Conservation (phyloP, 1,140 invertebrate species). For the Drosophila ercepeae region DNA sequence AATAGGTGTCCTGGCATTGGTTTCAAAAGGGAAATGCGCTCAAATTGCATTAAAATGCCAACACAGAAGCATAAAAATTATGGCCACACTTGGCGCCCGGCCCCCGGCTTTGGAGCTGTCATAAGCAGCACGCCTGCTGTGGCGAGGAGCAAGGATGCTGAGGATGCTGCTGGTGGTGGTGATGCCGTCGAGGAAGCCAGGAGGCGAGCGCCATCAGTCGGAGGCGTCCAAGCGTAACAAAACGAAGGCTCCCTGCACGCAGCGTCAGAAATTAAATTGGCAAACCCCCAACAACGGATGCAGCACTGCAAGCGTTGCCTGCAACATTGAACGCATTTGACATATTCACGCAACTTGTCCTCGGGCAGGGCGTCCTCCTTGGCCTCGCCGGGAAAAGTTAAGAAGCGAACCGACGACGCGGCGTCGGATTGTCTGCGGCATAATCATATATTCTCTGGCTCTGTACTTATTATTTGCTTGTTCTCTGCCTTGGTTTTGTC, state of each 20-base stretch:
- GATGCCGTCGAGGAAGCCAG: background rate
- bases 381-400: constrained; percentile 4
- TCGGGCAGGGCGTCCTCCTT: constrained; percentile 34
- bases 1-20: constrained; percentile 82
- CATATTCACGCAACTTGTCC: constrained; percentile 75
- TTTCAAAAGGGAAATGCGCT: constrained; percentile 81
- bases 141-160: constrained; percentile 31
- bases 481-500: constrained; percentile 20
- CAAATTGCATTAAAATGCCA: constrained; percentile 81
- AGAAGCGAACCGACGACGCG: constrained; percentile 21
- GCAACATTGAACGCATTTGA: constrained; percentile 81
- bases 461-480: constrained; percentile 76
- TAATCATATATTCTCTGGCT: constrained; percentile 76
- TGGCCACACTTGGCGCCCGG: constrained; percentile 70
- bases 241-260: constrained; percentile 72
- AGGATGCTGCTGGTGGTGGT: background rate
- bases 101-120: constrained; percentile 43
- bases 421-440: constrained; percentile 75
- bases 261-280: constrained; percentile 81
- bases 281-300: constrained; percentile 71
- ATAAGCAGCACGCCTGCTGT: constrained; percentile 78
- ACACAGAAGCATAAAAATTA: constrained; percentile 81
- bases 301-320: constrained; percentile 36
- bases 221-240: constrained; percentile 81
- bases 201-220: constrained; percentile 57